These are phyloP conservation scores for Phataginus tricuspis DNA, from an alignment of 2,797 vertebrate species.

Conservation along the genomic window DNA sequence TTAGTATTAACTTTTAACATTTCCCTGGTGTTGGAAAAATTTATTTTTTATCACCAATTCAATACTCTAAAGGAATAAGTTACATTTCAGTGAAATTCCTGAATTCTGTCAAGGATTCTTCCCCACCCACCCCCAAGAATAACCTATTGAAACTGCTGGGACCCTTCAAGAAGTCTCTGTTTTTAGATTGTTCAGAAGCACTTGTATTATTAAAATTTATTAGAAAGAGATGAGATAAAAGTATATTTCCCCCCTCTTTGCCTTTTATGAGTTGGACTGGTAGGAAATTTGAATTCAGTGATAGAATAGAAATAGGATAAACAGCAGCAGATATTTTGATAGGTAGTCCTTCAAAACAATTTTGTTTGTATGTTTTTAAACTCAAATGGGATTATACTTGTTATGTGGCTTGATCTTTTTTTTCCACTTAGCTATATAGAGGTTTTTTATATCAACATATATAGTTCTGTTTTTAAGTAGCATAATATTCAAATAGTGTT, in stretches of 20 bases:
- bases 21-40: slow-evolving; percentile 23
- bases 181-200: slow-evolving; percentile 53
- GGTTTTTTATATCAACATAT: not conserved
- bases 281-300: slow-evolving; percentile 51
- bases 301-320: slow-evolving; percentile 18
- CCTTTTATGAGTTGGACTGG: slow-evolving; percentile 28
- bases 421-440: not conserved
- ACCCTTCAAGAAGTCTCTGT: not conserved
- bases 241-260: not conserved
- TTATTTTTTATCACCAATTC: slow-evolving; percentile 55
- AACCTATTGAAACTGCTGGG: slow-evolving; percentile 32
- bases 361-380: not conserved
- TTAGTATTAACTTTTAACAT: slow-evolving; percentile 47
- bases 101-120: slow-evolving; percentile 22
- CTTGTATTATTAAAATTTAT: slow-evolving; percentile 34
- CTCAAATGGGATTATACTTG: not conserved
- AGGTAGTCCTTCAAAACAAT: not conserved
- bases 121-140: not conserved
- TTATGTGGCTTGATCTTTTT: not conserved
- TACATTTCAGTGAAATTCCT: slow-evolving; percentile 54
- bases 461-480: not conserved
- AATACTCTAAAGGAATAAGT: not conserved
- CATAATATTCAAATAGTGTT: not conserved
- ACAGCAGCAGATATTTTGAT: slow-evolving; percentile 23
- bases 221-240: slow-evolving; percentile 35